These are phyloP conservation scores for Hypanus sabinus DNA, from an alignment of 2,113 vertebrate species.

Conservation along the genomic window DNA sequence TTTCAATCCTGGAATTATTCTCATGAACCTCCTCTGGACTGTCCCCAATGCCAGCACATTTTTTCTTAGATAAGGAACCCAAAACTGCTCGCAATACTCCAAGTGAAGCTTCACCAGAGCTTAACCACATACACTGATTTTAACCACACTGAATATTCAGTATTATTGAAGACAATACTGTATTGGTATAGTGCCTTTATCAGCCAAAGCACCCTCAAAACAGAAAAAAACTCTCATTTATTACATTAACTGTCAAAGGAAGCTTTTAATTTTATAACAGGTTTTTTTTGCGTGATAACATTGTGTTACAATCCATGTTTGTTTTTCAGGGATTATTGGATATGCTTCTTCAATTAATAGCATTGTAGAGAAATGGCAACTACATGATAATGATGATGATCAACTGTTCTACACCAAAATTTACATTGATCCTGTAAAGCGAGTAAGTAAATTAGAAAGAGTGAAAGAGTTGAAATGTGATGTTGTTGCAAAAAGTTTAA, in stretches of 20 bases:
- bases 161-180: too few species aligned
- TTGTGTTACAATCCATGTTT: slow-evolving; percentile 22
- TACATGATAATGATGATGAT: slow-evolving; percentile 95
- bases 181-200: too few species aligned
- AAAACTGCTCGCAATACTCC: too few species aligned
- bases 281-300: too few species aligned
- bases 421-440: slow-evolving; percentile 75
- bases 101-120: too few species aligned
- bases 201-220: too few species aligned
- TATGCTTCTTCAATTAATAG: slow-evolving; percentile 71
- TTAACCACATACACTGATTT: not conserved
- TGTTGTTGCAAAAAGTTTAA: not conserved
- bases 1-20: too few species aligned
- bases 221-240: not conserved
- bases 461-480: not conserved
- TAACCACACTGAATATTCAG: too few species aligned
- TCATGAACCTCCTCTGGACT: too few species aligned
- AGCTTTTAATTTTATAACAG: not conserved
- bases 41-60: too few species aligned
- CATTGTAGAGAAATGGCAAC: slow-evolving; percentile 80
- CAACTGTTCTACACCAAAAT: slow-evolving; percentile 97
- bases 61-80: too few species aligned
- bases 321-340: slow-evolving; percentile 79
- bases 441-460: slow-evolving; percentile 57
- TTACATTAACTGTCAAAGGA: not conserved